Evolutionary conservation across 2,888 invertebrate genomes (phyloP).

Genomic region (Meandrusa payeni): DNA sequence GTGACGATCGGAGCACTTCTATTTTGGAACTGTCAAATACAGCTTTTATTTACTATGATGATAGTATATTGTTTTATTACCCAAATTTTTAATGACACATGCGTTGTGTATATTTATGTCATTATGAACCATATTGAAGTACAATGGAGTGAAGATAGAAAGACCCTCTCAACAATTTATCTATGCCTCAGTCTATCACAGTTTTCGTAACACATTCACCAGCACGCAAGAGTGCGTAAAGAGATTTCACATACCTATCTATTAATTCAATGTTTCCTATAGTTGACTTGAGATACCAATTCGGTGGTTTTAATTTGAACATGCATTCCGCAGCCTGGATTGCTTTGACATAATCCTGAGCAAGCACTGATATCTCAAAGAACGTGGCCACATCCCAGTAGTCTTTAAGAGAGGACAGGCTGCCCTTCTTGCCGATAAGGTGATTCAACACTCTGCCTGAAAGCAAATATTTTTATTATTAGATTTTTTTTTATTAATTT

Average conservation of each 20-base stretch:
- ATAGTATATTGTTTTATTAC: too few relatives aligned
- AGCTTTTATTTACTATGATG: too few relatives aligned
- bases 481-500: not conserved
- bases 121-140: too few relatives aligned
- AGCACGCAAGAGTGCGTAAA: too few relatives aligned
- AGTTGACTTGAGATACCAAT: slow-evolving; percentile 98
- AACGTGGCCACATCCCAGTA: slow-evolving; percentile 99
- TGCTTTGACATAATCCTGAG: slow-evolving; percentile 98
- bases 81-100: too few relatives aligned
- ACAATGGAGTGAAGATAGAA: too few relatives aligned
- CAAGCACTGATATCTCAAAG: slow-evolving; percentile 98
- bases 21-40: too few relatives aligned
- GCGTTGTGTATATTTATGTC: too few relatives aligned
- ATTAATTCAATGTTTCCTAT: slow-evolving; percentile 97
- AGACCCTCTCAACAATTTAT: too few relatives aligned
- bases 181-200: too few relatives aligned
- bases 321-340: slow-evolving; percentile 97
- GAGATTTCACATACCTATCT: slow-evolving; percentile 80
- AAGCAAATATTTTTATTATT: slow-evolving; percentile 41
- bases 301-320: slow-evolving; percentile 94
- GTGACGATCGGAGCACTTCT: too few relatives aligned
- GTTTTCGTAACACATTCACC: too few relatives aligned
- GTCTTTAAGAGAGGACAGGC: slow-evolving; percentile 93
- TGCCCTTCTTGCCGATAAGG: slow-evolving; percentile 98
- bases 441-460: slow-evolving; percentile 95